A percentile compares a stretch with the other conserved stretches of the same genome.
Conservation (phyloP, 2,888 invertebrate species). For the Drosophila kambysellisi region DNA sequence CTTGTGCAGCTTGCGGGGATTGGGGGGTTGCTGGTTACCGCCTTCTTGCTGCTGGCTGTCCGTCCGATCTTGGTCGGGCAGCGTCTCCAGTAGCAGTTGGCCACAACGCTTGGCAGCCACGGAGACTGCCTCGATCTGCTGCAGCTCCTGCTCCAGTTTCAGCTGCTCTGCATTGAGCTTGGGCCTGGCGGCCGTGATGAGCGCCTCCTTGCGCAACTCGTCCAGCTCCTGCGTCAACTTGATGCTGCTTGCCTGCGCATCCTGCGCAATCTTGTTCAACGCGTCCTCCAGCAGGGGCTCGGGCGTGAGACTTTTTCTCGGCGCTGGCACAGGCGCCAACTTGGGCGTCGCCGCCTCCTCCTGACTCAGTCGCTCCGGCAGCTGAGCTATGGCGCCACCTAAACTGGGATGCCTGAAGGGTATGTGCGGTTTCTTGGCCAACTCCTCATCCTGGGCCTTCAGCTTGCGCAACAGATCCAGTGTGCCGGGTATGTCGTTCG, state of each 20-base stretch:
- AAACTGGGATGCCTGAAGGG: constrained; percentile 84
- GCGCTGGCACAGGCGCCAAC: constrained; percentile 87
- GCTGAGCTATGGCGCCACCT: constrained; percentile 83
- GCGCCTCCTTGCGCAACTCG: constrained; percentile 85
- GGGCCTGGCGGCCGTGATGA: constrained; percentile 78
- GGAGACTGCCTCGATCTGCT: constrained; percentile 85
- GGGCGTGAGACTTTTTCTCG: constrained; percentile 85
- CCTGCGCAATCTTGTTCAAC: constrained; percentile 90
- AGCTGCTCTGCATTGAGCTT: constrained; percentile 75
- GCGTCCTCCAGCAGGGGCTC: constrained; percentile 88
- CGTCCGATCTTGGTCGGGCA: constrained; percentile 71
- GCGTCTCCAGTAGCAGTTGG: constrained; percentile 85
- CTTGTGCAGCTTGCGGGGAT: constrained; percentile 76
- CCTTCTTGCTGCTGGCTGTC: constrained; percentile 17
- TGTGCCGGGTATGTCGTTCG: constrained; percentile 81
- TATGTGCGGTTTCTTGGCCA: constrained; percentile 56
- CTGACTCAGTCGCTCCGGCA: constrained; percentile 79
- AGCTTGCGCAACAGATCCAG: constrained; percentile 81
- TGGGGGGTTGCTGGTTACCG: constrained; percentile 12
- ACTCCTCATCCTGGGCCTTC: constrained; percentile 77
- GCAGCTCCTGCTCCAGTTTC: constrained; percentile 78
- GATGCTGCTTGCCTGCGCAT: constrained; percentile 91
- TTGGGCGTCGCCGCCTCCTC: constrained; percentile 82
- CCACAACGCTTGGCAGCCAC: constrained; percentile 86
- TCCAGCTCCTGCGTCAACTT: constrained; percentile 89